Conservation (phyloP, 2,888 invertebrate genomes). For the Amitus sp. region DNA sequence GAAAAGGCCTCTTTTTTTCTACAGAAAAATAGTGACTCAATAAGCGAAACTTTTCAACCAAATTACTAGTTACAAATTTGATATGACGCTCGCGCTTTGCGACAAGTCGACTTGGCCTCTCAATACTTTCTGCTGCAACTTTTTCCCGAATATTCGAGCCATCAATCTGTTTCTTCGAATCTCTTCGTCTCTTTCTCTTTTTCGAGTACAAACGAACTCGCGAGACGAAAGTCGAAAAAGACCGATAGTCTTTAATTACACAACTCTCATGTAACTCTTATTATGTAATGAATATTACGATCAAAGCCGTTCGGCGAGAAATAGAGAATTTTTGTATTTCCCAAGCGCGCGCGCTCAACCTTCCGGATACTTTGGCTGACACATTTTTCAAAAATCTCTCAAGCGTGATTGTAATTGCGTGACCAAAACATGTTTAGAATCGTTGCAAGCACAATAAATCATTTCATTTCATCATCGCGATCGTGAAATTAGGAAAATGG, state of each 20-base stretch:
- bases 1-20: neutral
- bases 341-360: constrained; percentile 1
- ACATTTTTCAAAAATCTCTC: constrained; percentile 4
- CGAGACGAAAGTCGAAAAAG: constrained; percentile 4
- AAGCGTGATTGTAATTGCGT: neutral
- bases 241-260: constrained; percentile 1
- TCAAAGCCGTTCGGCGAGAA: constrained; percentile 7
- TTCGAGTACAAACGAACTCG: no score
- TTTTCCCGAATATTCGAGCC: constrained; percentile 81
- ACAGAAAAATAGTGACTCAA: no score
- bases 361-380: neutral
- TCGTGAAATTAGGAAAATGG: no score
- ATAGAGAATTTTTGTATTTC: neutral
- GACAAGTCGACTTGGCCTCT: constrained; percentile 75
- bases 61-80: constrained; percentile 52
- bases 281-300: constrained; percentile 8
- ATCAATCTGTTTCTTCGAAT: constrained; percentile 77
- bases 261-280: constrained; percentile 8
- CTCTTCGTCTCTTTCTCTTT: constrained; percentile 71
- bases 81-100: constrained; percentile 71
- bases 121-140: constrained; percentile 75
- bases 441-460: neutral
- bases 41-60: no score
- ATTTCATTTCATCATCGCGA: no score
- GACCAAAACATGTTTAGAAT: neutral